Percentiles rank a stretch among this genome's conserved stretches.
These are phyloP conservation scores for Stegodyphus dumicola DNA, from an alignment of 1,140 invertebrate species.

Conservation along the genomic window DNA sequence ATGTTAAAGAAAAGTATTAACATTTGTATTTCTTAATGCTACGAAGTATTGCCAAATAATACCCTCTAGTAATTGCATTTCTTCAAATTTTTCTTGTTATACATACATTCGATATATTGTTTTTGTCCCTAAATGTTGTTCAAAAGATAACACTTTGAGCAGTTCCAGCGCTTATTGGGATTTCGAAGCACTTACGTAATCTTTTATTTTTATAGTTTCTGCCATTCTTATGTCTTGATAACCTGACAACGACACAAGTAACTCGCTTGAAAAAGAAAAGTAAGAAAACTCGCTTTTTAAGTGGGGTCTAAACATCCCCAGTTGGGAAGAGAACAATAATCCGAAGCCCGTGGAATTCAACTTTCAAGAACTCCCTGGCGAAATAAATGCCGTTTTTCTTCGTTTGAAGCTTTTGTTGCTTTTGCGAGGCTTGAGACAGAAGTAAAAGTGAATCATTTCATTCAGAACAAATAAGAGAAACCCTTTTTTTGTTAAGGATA, in stretches of 20 bases:
- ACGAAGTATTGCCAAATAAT: too few species aligned
- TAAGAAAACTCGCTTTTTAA: slow-evolving; percentile 1
- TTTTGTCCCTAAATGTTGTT: too few species aligned
- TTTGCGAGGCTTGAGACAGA: too few species aligned
- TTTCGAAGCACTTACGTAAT: not conserved
- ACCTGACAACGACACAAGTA: not conserved
- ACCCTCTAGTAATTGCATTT: too few species aligned
- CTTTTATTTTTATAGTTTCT: slow-evolving; percentile 2
- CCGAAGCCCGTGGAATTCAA: not conserved
- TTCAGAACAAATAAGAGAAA: slow-evolving; percentile 23
- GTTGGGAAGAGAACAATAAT: slow-evolving; percentile 21
- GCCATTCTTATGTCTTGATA: not conserved
- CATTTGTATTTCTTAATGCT: too few species aligned
- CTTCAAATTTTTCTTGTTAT: too few species aligned
- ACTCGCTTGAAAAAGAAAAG: not conserved
- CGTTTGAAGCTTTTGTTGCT: too few species aligned
- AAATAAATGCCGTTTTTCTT: slow-evolving; percentile 10
- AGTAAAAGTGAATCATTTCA: slow-evolving; percentile 17
- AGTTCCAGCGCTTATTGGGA: not conserved
- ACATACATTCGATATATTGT: too few species aligned
- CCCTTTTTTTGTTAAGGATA: not conserved
- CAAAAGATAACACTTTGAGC: too few species aligned
- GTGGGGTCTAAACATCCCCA: slow-evolving; percentile 10
- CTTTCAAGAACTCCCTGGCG: not conserved
- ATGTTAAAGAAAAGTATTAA: too few species aligned